Evolutionary conservation across 2,113 vertebrate species (phyloP).

Genomic region (Collichthys lucidus): DNA sequence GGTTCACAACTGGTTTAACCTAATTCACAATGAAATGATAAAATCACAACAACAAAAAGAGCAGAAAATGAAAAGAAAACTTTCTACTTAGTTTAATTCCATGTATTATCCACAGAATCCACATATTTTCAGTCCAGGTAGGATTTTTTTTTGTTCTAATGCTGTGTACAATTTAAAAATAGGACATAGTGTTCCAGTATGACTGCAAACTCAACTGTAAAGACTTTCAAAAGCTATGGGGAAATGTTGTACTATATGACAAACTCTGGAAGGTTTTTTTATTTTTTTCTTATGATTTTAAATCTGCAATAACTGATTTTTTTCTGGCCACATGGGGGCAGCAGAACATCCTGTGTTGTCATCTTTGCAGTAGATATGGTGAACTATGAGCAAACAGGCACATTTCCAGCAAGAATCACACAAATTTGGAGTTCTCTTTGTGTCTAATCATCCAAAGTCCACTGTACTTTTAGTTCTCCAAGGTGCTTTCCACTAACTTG

Average conservation of each 20-base stretch:
- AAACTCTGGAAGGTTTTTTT: background rate
- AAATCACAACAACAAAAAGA: background rate
- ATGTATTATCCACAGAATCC: background rate
- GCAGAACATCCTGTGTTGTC: background rate
- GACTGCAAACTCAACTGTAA: background rate
- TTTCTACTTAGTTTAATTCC: background rate
- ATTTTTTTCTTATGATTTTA: background rate
- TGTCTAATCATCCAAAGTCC: background rate
- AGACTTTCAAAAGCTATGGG: background rate
- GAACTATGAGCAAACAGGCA: background rate
- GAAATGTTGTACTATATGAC: background rate
- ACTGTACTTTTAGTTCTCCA: background rate
- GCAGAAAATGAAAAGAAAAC: too few relatives aligned
- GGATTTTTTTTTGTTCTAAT: too few relatives aligned
- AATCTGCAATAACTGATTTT: background rate
- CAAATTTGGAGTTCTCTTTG: too few relatives aligned
- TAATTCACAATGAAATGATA: conserved; percentile 6
- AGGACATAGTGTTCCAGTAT: background rate
- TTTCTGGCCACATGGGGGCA: background rate
- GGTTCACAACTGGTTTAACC: conserved; percentile 4
- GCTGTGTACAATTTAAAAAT: background rate
- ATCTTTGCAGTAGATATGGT: background rate
- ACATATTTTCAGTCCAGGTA: background rate
- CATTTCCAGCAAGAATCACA: too few relatives aligned
- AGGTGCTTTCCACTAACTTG: background rate